Evolutionary conservation across 2,888 invertebrate genomes (phyloP).

Genomic region (Girardia tigrina): DNA sequence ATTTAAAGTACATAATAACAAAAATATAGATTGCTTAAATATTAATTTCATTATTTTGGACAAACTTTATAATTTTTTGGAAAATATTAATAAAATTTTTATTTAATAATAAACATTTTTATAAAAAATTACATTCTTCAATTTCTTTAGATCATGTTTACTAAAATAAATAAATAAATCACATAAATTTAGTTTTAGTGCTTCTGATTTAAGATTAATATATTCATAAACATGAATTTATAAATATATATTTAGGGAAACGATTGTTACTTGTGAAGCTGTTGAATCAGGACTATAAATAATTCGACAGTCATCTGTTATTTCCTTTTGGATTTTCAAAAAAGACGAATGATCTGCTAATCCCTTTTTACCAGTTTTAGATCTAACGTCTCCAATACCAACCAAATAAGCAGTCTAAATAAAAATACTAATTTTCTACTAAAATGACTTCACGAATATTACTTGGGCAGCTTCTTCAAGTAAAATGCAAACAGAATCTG

Average conservation of each 20-base stretch:
- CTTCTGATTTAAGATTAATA: not conserved
- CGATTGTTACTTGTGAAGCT: slow-evolving; percentile 2
- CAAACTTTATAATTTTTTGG: no score
- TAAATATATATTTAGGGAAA: not conserved
- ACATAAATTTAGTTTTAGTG: no score
- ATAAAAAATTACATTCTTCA: no score
- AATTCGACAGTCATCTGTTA: slow-evolving; percentile 10
- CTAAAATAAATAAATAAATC: not conserved
- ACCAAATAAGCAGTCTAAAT: slow-evolving; percentile 75
- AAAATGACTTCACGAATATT: not conserved
- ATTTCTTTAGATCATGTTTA: not conserved
- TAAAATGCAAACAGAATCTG: slow-evolving; percentile 24
- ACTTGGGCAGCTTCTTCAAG: slow-evolving; percentile 29
- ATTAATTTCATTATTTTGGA: no score
- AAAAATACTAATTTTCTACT: slow-evolving; percentile 27
- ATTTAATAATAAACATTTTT: no score
- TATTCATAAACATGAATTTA: not conserved
- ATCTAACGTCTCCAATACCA: slow-evolving; percentile 76
- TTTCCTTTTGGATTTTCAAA: slow-evolving; percentile 26
- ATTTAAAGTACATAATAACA: no score
- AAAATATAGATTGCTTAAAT: no score
- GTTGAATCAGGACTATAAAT: slow-evolving; percentile 26
- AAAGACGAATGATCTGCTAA: slow-evolving; percentile 25
- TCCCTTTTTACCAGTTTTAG: slow-evolving; percentile 63
- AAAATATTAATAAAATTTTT: no score